Conservation (phyloP, 2,113 vertebrate genomes). For the Catharus fuscescens region DNA sequence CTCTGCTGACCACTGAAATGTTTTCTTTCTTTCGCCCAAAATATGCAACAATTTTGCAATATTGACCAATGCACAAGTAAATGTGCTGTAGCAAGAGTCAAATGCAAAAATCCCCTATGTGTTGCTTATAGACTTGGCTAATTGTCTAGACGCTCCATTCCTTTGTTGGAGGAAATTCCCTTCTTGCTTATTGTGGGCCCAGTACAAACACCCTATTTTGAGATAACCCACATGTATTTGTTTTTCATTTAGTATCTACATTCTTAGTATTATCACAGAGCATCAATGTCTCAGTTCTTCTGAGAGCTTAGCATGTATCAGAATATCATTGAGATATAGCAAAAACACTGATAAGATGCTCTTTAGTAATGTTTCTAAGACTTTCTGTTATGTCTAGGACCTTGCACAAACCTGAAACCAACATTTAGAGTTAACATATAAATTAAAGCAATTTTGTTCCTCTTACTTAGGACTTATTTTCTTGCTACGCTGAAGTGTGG, state of each 20-base stretch:
- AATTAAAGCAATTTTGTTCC: not conserved
- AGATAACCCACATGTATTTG: not conserved
- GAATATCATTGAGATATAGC: not conserved
- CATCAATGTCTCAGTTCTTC: not conserved
- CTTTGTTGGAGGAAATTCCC: not conserved
- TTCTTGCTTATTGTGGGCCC: not conserved
- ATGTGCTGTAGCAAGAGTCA: not conserved
- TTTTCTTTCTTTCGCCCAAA: constrained; percentile 20
- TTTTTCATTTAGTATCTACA: not conserved
- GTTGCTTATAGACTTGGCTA: not conserved
- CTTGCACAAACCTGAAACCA: not conserved
- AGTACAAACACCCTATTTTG: not conserved
- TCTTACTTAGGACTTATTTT: not conserved
- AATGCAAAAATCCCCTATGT: not conserved
- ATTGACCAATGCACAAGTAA: not conserved
- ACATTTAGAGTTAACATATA: not conserved
- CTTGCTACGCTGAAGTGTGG: not conserved
- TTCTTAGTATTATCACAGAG: not conserved
- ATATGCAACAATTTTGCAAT: not conserved
- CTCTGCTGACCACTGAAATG: not conserved
- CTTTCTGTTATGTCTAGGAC: not conserved
- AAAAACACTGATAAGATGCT: not conserved
- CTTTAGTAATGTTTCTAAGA: not conserved
- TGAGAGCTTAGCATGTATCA: not conserved
- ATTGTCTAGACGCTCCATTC: not conserved